A percentile compares a stretch with the other conserved stretches of the same genome.
These are phyloP conservation scores for Aplochiton taeniatus DNA, from an alignment of 2,797 vertebrate genomes.

Conservation along the genomic window DNA sequence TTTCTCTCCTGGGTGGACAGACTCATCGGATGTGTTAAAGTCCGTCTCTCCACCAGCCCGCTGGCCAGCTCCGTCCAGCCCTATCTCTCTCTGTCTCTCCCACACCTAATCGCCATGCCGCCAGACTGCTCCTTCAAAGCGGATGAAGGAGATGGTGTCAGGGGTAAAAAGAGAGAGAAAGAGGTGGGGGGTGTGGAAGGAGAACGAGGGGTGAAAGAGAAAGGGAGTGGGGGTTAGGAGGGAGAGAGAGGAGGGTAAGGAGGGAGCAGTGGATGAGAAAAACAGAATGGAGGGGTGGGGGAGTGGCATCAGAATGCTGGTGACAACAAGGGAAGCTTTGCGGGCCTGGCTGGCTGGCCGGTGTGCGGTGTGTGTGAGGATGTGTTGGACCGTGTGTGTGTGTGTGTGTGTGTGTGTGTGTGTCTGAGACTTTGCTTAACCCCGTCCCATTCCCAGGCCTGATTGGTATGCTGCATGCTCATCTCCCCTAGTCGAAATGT, in stretches of 20 bases:
- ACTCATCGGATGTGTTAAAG: conserved; percentile 48
- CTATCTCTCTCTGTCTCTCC: background rate
- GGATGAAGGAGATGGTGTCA: conserved; percentile 2
- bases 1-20: conserved; percentile 36
- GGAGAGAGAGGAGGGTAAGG: background rate
- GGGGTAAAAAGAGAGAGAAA: conserved; percentile 16
- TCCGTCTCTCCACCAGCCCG: conserved; percentile 32
- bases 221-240: no score
- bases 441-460: conserved; percentile 6
- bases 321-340: no score
- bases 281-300: background rate
- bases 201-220: no score
- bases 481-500: conserved; percentile 19
- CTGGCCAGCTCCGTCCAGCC: conserved; percentile 13
- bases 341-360: background rate
- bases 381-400: background rate
- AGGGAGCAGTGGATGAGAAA: conserved; percentile 9
- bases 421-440: conserved; percentile 3
- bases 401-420: background rate
- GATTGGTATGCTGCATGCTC: conserved; percentile 29
- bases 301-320: background rate
- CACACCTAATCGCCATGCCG: conserved; percentile 19
- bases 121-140: no score
- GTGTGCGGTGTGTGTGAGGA: background rate
- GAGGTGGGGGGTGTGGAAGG: background rate